A percentile compares a stretch with the other conserved stretches of the same genome.
Evolutionary conservation across 2,797 vertebrate species (phyloP).

Genomic region (Syndactyla subalaris): DNA sequence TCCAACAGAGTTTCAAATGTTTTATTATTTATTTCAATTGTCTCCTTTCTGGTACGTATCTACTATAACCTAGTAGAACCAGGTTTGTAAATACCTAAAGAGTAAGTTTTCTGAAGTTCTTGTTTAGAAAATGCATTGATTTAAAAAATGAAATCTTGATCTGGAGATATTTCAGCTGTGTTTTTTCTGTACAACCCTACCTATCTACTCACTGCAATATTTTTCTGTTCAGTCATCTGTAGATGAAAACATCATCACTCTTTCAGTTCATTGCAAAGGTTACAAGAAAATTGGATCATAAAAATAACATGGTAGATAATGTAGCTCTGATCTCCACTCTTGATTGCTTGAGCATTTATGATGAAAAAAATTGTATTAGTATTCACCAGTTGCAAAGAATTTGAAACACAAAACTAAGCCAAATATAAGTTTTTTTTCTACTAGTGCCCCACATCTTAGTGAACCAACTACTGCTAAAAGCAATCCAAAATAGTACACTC

Average conservation of each 20-base stretch:
- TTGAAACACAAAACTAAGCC: background rate
- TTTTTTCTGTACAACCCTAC: background rate
- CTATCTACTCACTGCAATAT: background rate
- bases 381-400: background rate
- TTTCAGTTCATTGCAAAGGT: background rate
- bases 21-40: slow-evolving; percentile 89
- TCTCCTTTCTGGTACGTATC: slow-evolving; percentile 90
- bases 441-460: background rate
- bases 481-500: background rate
- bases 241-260: background rate
- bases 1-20: slow-evolving; percentile 88
- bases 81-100: background rate
- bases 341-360: background rate
- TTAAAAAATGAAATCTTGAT: background rate
- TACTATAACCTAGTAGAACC: background rate
- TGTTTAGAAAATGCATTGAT: background rate
- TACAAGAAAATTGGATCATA: background rate
- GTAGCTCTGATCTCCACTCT: background rate
- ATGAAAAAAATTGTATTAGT: background rate
- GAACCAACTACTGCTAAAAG: background rate
- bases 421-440: background rate
- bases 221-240: background rate
- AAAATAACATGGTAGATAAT: background rate
- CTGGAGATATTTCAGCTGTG: background rate
- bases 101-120: background rate